Evolutionary conservation across 1,140 invertebrate species (phyloP).

Genomic region (Tenebrio molitor): DNA sequence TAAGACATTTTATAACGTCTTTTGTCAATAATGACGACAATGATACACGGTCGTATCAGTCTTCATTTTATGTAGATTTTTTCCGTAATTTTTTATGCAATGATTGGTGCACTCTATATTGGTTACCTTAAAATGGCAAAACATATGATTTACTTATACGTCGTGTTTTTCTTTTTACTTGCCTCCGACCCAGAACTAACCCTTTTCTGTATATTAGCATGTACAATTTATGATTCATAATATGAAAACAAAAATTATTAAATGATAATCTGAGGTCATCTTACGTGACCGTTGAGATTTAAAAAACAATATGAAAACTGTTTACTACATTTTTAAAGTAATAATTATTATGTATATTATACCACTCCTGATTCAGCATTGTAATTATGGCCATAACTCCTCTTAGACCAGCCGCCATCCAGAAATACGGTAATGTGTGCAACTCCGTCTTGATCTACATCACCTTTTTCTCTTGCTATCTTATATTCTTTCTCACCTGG

Average conservation of each 20-base stretch:
- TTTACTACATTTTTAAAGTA: background rate
- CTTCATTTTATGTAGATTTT: slow-evolving; percentile 8
- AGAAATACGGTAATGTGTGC: slow-evolving; percentile 61
- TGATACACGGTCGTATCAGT: background rate
- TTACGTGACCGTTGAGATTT: too few species aligned
- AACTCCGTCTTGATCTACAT: slow-evolving; percentile 60
- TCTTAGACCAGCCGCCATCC: slow-evolving; percentile 62
- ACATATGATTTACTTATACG: background rate
- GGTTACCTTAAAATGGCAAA: too few species aligned
- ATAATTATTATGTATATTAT: slow-evolving; percentile 10
- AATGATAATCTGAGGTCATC: too few species aligned
- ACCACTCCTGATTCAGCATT: slow-evolving; percentile 60
- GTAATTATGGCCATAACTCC: slow-evolving; percentile 60
- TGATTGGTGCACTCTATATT: slow-evolving; percentile 10
- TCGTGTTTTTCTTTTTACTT: background rate
- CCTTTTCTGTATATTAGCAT: too few species aligned
- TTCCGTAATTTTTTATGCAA: too few species aligned
- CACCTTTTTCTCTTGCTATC: slow-evolving; percentile 41
- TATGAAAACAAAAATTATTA: too few species aligned
- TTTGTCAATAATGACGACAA: background rate
- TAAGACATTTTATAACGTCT: background rate
- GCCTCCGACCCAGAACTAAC: background rate
- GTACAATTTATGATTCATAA: too few species aligned
- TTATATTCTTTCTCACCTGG: slow-evolving; percentile 11
- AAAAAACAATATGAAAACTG: background rate